A percentile compares a stretch with the other conserved stretches of the same genome.
Conservation (phyloP, 2,888 invertebrate species). For the Nezara viridula region DNA sequence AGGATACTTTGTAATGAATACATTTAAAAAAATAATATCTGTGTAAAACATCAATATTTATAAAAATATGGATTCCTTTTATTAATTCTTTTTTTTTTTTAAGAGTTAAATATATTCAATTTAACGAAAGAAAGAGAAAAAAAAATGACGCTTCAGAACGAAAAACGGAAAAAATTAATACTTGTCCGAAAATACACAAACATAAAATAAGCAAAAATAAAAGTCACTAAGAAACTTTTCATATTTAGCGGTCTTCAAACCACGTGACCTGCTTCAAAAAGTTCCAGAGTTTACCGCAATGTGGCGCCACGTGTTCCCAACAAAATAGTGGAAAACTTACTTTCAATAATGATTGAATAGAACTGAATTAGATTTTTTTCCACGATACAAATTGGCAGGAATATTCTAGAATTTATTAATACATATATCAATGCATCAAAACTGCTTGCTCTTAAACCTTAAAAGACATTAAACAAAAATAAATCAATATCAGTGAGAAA, state of each 20-base stretch:
- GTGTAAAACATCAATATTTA: no score
- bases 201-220: background rate
- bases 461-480: background rate
- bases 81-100: background rate
- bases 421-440: background rate
- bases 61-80: no score
- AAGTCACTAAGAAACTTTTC: background rate
- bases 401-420: background rate
- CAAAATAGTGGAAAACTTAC: background rate
- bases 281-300: constrained; percentile 49
- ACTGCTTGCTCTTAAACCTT: background rate
- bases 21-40: background rate
- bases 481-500: background rate
- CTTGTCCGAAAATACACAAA: background rate
- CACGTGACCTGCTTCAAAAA: constrained; percentile 29
- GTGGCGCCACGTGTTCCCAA: constrained; percentile 45
- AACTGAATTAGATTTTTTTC: background rate
- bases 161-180: no score
- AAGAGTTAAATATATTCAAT: no score
- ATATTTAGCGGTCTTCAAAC: background rate
- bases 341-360: background rate
- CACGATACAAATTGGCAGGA: background rate
- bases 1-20: background rate
- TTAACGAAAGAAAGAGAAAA: no score
- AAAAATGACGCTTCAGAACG: no score